phyloP scores from a whole-genome alignment of 2,888 invertebrate species.

The Iphiclides podalirius region DNA sequence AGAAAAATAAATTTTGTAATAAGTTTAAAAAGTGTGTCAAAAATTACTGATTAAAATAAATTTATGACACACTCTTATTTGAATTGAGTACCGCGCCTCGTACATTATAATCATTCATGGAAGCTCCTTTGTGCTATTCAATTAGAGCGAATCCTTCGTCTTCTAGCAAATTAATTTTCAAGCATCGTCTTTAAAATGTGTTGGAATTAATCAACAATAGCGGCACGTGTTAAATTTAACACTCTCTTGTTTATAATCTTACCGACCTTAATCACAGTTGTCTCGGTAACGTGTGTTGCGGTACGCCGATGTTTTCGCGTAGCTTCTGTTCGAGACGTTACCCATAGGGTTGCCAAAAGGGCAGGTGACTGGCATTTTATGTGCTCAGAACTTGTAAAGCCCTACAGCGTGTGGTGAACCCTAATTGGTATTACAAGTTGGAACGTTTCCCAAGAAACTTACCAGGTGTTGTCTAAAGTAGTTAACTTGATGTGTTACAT shows the following conservation, averaged over 20 bases:
- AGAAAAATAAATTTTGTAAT: too few species aligned
- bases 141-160: slow-evolving; percentile 4
- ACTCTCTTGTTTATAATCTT: slow-evolving; percentile 22
- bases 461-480: neutral
- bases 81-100: neutral
- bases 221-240: slow-evolving; percentile 16
- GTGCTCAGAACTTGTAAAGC: neutral
- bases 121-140: neutral
- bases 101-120: neutral
- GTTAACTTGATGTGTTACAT: neutral
- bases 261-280: slow-evolving; percentile 21
- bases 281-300: slow-evolving; percentile 23
- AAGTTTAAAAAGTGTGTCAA: too few species aligned
- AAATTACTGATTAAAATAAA: too few species aligned
- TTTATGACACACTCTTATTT: too few species aligned
- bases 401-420: neutral
- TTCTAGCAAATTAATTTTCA: slow-evolving; percentile 5
- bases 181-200: slow-evolving; percentile 13
- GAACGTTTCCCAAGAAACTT: neutral
- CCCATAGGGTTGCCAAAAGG: slow-evolving; percentile 14
- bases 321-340: slow-evolving; percentile 16
- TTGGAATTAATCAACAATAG: slow-evolving; percentile 17
- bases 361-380: neutral
- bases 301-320: slow-evolving; percentile 21
- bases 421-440: neutral